Percentiles rank a stretch among this genome's conserved stretches.
phyloP scores from a whole-genome alignment of 2,113 vertebrate genomes.

The Manacus vitellinus region DNA sequence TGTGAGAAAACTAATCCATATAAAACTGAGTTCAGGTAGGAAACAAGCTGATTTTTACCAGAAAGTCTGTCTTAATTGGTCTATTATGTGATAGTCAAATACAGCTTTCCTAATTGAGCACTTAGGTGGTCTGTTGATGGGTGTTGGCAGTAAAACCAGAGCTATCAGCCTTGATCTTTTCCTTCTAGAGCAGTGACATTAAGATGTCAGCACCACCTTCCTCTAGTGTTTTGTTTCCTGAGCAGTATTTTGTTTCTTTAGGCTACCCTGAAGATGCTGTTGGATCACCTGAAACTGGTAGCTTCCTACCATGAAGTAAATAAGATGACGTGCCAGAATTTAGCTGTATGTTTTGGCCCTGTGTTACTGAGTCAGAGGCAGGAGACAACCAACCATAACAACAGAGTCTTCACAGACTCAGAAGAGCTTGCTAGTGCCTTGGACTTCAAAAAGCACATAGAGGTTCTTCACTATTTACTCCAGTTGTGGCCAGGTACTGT shows the following conservation, averaged over 20 bases:
- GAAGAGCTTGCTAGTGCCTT: conserved; percentile 96
- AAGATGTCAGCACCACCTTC: background rate
- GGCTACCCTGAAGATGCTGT: conserved; percentile 90
- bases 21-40: background rate
- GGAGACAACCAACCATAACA: conserved; percentile 88
- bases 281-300: conserved; percentile 95
- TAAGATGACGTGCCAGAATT: conserved; percentile 98
- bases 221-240: background rate
- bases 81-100: background rate
- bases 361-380: conserved; percentile 94
- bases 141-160: background rate
- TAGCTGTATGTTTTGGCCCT: conserved; percentile 96
- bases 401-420: conserved; percentile 94
- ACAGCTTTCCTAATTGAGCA: background rate
- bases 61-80: background rate
- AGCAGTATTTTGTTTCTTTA: conserved; percentile 64
- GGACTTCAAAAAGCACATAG: conserved; percentile 99
- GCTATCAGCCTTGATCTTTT: background rate
- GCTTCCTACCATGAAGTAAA: conserved; percentile 93
- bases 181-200: background rate
- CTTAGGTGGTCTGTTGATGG: background rate
- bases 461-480: conserved; percentile 96
- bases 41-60: background rate
- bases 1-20: background rate
- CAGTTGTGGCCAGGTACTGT: conserved; percentile 95